These are phyloP conservation scores for Euwallacea similis DNA, from an alignment of 1,140 invertebrate species.

Conservation along the genomic window DNA sequence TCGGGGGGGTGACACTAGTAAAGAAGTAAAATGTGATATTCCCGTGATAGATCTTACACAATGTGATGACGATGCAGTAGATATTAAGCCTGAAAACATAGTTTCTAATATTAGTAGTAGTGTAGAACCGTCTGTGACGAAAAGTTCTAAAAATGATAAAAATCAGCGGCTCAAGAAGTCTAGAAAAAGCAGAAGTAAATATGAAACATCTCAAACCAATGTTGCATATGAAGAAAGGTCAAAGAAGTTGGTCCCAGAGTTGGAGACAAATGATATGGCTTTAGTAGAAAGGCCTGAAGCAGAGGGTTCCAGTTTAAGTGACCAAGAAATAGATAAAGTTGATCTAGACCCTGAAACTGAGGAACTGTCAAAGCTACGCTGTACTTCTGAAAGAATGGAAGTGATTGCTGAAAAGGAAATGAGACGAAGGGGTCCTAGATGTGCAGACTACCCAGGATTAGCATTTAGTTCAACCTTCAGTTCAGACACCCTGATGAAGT, in stretches of 20 bases:
- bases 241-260: not conserved
- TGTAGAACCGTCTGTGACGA: slow-evolving; percentile 30
- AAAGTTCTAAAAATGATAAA: slow-evolving; percentile 42
- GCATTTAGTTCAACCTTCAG: slow-evolving; percentile 91
- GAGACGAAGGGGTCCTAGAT: slow-evolving; percentile 70
- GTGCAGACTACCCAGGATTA: slow-evolving; percentile 88
- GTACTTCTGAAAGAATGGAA: slow-evolving; percentile 85
- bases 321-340: slow-evolving; percentile 54
- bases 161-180: slow-evolving; percentile 43
- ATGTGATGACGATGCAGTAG: slow-evolving; percentile 47
- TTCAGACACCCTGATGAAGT: slow-evolving; percentile 97
- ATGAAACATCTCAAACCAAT: slow-evolving; percentile 17
- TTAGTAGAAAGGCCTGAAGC: slow-evolving; percentile 58
- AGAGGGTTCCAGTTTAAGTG: slow-evolving; percentile 57
- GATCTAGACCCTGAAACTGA: slow-evolving; percentile 74
- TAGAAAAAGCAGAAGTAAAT: slow-evolving; percentile 35
- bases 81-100: slow-evolving; percentile 36
- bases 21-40: slow-evolving; percentile 44
- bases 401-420: slow-evolving; percentile 82
- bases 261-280: slow-evolving; percentile 51
- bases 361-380: slow-evolving; percentile 78
- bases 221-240: not conserved
- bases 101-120: slow-evolving; percentile 36
- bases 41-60: slow-evolving; percentile 53
- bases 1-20: slow-evolving; percentile 35